Conservation (phyloP, 2,888 invertebrate species). For the Trissoscelio sp. region DNA sequence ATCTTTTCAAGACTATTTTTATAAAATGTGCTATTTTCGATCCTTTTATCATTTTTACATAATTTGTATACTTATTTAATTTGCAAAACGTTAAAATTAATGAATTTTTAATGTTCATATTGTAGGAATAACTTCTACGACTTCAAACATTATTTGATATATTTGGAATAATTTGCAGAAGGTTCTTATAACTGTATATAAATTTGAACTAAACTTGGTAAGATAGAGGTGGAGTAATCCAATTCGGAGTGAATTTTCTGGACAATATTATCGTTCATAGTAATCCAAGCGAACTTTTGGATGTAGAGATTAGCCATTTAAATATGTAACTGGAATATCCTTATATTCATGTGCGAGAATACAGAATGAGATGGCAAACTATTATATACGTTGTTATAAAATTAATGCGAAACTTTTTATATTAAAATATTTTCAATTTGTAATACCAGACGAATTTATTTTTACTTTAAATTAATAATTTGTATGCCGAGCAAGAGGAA, state of each 20-base stretch:
- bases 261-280: conserved; percentile 74
- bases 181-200: conserved; percentile 44
- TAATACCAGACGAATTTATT: not conserved
- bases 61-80: too few relatives aligned
- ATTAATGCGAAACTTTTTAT: not conserved
- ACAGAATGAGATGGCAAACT: conserved; percentile 27
- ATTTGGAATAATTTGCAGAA: conserved; percentile 22
- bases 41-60: too few relatives aligned
- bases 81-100: too few relatives aligned
- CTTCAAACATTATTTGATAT: too few relatives aligned
- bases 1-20: not conserved
- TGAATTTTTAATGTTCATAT: too few relatives aligned
- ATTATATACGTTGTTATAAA: conserved; percentile 5
- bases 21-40: not conserved
- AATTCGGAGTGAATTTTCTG: conserved; percentile 71
- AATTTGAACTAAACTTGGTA: conserved; percentile 54
- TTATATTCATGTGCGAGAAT: conserved; percentile 40
- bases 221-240: conserved; percentile 72
- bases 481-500: not conserved
- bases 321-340: conserved; percentile 51
- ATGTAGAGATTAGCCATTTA: conserved; percentile 70
- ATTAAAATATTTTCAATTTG: not conserved
- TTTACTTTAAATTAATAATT: not conserved
- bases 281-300: conserved; percentile 70
- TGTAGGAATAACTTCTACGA: too few relatives aligned